phyloP scores from a whole-genome alignment of 1,140 invertebrate genomes.

The Coenobita brevimanus region DNA sequence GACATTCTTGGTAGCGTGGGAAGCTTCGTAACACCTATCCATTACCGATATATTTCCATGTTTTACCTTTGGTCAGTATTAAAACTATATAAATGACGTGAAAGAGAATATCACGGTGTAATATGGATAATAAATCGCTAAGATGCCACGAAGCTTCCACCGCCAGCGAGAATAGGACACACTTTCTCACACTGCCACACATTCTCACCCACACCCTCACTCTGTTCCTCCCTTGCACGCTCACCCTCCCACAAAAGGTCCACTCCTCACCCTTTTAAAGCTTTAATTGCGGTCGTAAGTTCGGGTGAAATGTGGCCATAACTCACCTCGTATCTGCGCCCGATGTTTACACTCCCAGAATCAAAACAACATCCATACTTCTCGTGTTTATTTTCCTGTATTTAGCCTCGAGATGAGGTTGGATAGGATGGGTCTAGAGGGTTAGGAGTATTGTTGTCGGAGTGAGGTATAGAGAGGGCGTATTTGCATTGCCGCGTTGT shows the following conservation, averaged over 20 bases:
- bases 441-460: background rate
- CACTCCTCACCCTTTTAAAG: constrained; percentile 2
- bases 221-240: background rate
- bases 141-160: too few species aligned
- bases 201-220: background rate
- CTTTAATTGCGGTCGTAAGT: constrained; percentile 55
- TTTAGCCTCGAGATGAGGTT: constrained; percentile 10
- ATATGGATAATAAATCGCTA: too few species aligned
- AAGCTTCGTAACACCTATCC: too few species aligned
- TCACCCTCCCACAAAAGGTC: constrained; percentile 8
- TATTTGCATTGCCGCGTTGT: constrained; percentile 58
- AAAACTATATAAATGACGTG: too few species aligned
- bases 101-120: too few species aligned
- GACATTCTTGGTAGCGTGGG: too few species aligned
- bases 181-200: too few species aligned
- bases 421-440: background rate
- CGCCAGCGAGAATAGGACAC: too few species aligned
- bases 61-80: too few species aligned
- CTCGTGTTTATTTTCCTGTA: background rate
- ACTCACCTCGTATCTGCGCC: constrained; percentile 40
- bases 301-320: constrained; percentile 38
- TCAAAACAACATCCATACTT: constrained; percentile 1
- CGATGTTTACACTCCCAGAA: constrained; percentile 36
- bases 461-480: constrained; percentile 34
- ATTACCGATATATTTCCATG: too few species aligned